Evolutionary conservation across 1,140 invertebrate genomes (phyloP), one percentile per base, ranked within the genome.

Genomic region (Teleopsis dalmanni): DNA sequence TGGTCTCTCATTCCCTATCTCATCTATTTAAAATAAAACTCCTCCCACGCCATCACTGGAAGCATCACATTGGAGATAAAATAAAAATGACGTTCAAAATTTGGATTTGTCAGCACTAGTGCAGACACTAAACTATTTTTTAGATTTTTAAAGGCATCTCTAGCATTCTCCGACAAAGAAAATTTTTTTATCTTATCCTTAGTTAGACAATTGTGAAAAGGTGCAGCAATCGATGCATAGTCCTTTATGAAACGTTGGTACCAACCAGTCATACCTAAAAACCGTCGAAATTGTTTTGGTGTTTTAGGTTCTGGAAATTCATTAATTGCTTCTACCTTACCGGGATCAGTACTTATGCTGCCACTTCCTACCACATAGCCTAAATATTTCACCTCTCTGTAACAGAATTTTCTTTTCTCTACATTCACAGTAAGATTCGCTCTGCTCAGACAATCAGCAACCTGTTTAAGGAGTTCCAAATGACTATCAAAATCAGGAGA

Each of bases 231-330:
- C 4, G 26, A 45, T 0, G 68, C 54, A 47, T 67, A 73, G n/a
- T 67, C 52, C 1, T 46, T 29, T 3, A 70, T 53, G 34, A 73
- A 72, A 2, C 57, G 22, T 1, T 66, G 46, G 34, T 71, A 72
- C 67, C 64, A 72, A 0, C 57, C 57, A 2, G 64, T 57, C 42
- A 74, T 66, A 3, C 75, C 74, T 1, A 75, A 47, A 51, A 77
- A 76, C 3, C 59, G 44, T 23, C 68, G 47, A 0, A 76, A 18
- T 36, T 73, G 62, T 41, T 64, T 70, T 6, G 62, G 40, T 35
- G 44, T 33, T 47, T 29, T 46, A 2, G 50, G 50, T 3, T 16
- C n/a, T 22, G 45, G 45, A 16, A 18, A 52, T n/a, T 52, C 46
- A 2, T 13, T 16, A 21, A 52, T 52, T 16, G 53, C 36, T 22